Percentiles rank a stretch among this genome's conserved stretches.
Conservation (phyloP, 2,888 invertebrate species). For the Drosophila ezoana region DNA sequence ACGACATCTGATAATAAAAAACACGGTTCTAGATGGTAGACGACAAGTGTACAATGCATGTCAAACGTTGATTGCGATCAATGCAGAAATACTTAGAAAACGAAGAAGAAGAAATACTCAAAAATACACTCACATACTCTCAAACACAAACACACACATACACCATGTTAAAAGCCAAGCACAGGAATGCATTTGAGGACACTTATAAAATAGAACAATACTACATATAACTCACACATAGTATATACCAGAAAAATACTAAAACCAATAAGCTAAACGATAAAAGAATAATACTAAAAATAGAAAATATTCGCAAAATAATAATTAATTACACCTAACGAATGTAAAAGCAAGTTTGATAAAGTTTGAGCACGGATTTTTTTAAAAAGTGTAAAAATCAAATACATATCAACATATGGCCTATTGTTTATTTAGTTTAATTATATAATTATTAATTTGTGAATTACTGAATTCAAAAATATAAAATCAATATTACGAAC, state of each 20-base stretch:
- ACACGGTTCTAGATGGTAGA: conserved; percentile 71
- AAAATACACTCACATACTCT: conserved; percentile 32
- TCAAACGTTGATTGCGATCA: conserved; percentile 66
- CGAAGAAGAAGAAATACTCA: conserved; percentile 14
- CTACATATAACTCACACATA: conserved; percentile 38
- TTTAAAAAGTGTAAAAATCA: conserved; percentile 82
- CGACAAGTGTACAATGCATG: conserved; percentile 74
- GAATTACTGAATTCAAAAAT: conserved; percentile 19
- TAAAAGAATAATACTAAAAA: conserved; percentile 2
- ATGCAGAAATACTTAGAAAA: conserved; percentile 34
- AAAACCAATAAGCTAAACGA: conserved; percentile 24
- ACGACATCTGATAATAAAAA: conserved; percentile 85
- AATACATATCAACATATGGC: conserved; percentile 85
- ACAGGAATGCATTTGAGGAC: conserved; percentile 67
- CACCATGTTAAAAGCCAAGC: conserved; percentile 61
- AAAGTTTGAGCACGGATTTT: conserved; percentile 72
- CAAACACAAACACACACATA: conserved; percentile 42
- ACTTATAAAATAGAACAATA: conserved; percentile 55
- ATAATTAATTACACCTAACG: conserved; percentile 29
- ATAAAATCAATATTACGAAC: conserved; percentile 8
- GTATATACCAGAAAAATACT: conserved; percentile 21
- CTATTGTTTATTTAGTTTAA: conserved; percentile 82
- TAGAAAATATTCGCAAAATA: conserved; percentile 8
- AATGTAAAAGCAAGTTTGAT: conserved; percentile 56
- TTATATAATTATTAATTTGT: conserved; percentile 53